These are phyloP conservation scores for Neostethus bicornis DNA, from an alignment of 2,797 vertebrate genomes.

Conservation along the genomic window DNA sequence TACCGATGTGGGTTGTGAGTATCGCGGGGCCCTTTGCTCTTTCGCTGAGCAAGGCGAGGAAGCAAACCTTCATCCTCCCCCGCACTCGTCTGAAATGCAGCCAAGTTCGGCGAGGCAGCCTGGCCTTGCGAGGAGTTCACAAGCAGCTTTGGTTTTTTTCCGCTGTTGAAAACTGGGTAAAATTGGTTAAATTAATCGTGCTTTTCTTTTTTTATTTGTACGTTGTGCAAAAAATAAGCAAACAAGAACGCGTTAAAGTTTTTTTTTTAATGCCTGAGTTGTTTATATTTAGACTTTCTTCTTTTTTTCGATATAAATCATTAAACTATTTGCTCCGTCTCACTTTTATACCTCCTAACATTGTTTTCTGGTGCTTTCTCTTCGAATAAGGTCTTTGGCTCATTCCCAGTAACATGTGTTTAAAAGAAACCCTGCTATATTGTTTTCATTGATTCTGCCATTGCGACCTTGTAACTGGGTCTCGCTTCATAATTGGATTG, in stretches of 20 bases:
- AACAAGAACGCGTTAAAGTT: not conserved
- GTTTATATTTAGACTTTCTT: conserved; percentile 1
- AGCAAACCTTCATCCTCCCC: conserved; percentile 67
- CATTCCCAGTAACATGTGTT: conserved; percentile 53
- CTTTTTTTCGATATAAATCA: conserved; percentile 25
- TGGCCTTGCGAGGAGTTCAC: conserved; percentile 31
- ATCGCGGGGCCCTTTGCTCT: conserved; percentile 53
- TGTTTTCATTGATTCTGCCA: conserved; percentile 82
- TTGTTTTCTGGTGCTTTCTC: conserved; percentile 51
- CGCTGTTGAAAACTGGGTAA: not conserved
- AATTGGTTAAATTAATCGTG: not conserved
- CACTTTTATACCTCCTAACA: conserved; percentile 10
- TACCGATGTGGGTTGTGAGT: conserved; percentile 55
- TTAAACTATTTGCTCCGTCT: conserved; percentile 18
- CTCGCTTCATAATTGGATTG: conserved; percentile 75
- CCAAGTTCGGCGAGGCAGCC: conserved; percentile 55
- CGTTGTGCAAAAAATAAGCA: not conserved
- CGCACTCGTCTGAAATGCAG: conserved; percentile 63
- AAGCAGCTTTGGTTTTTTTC: conserved; percentile 34
- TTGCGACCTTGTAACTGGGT: conserved; percentile 69
- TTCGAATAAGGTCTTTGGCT: conserved; percentile 35
- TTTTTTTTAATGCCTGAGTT: conserved; percentile 1
- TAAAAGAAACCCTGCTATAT: conserved; percentile 68
- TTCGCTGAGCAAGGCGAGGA: conserved; percentile 40
- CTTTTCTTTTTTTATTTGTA: not conserved